Evolutionary conservation across 2,113 vertebrate species (phyloP).

Genomic region (Xenotilapia caudafasciata): DNA sequence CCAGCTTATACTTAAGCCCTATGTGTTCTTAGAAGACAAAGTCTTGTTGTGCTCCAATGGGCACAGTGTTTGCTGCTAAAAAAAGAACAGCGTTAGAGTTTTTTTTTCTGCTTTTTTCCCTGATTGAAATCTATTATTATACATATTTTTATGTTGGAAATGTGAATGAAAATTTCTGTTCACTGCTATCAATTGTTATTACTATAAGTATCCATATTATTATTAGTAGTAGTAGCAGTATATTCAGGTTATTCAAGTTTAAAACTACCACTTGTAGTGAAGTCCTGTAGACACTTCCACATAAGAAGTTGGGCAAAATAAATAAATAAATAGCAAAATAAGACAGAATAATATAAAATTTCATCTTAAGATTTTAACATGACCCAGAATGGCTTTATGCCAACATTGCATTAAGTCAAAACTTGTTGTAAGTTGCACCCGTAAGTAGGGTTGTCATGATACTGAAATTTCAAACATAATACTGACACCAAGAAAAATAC

Average conservation of each 20-base stretch:
- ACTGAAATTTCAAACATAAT: neutral
- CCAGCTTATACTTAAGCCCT: constrained; percentile 21
- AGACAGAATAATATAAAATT: neutral
- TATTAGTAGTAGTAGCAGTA: rapidly evolving
- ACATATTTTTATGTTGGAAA: neutral
- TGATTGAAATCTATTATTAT: neutral
- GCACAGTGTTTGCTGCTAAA: neutral
- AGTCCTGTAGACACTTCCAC: neutral
- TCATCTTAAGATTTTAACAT: neutral
- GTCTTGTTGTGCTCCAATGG: neutral
- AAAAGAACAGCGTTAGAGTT: neutral
- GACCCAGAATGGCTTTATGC: neutral
- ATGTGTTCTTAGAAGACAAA: neutral
- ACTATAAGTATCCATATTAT: neutral
- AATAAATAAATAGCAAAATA: neutral
- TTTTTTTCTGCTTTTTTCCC: neutral
- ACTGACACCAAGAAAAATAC: neutral
- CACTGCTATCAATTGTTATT: neutral
- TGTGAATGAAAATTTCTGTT: neutral
- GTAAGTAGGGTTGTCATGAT: neutral
- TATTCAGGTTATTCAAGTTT: neutral
- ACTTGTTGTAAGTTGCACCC: neutral
- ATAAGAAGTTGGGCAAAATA: neutral
- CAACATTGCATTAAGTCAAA: neutral
- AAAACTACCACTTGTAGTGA: neutral